Base-by-base conservation (phyloP, 2,888 invertebrate species). In the Erebia ligea region DNA sequence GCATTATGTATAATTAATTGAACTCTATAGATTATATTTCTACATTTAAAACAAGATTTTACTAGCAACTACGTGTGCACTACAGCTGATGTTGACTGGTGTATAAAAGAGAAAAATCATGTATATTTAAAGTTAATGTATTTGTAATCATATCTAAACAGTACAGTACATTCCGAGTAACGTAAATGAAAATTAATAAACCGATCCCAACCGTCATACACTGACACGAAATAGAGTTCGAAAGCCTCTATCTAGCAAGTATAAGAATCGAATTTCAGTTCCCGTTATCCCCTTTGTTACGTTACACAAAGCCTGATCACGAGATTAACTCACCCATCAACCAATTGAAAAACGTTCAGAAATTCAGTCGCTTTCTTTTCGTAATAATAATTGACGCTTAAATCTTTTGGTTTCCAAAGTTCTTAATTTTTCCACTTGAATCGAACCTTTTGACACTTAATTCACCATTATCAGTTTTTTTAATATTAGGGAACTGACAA, bases 221-320 rank as follows among this genome's bases (percentile, higher is more conserved):
- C 67, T 61, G 21, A 61, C 54, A 54, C 57, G 64, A 63, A 74
- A 68, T 73, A 59, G 64, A 62, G 66, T 70, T 59, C 45, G 56
- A 19, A 57, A 58, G 17, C 57, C 45, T 68, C 62, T 54, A 54
- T 68, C 57, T 54, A 54, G 50, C 57, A 56, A 68, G 50, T 45
- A n/a, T 48, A 56, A 64, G 62, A 68, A 68, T 68, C 50, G 54
- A 66, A 70, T 74, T 69, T 71, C 71, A 69, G 73, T 67, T 71
- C 65, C 62, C 71, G 74, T 63, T 68, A 72, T 70, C 58, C 61
- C 61, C 57, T 65, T 69, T 71, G 70, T 73, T 73, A 71, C 61
- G 71, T 73, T 66, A 50, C 50, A 70, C 68, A 68, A 73, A 73
- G 54, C 40, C 62, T 67, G 59, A 64, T 67, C 64, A 67, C 66